A percentile compares a stretch with the other conserved stretches of the same genome.
These are phyloP conservation scores for Zaprionus gabonicus DNA, from an alignment of 1,140 invertebrate genomes.

Conservation along the genomic window DNA sequence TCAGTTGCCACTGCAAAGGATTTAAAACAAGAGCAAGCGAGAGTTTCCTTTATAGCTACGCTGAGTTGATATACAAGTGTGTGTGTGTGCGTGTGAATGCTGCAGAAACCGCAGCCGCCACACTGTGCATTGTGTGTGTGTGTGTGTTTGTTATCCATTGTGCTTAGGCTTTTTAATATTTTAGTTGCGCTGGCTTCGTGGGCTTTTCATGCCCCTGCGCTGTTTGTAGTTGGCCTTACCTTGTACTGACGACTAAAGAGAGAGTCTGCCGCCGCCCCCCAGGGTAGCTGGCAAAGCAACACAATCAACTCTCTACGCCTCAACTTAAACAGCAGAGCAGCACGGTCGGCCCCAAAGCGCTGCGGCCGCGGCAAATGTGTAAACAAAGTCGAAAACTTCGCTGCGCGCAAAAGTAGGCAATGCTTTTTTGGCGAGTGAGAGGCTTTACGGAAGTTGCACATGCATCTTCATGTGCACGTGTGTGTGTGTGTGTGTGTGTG, in stretches of 20 bases:
- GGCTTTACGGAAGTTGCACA: conserved; percentile 1
- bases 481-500: neutral
- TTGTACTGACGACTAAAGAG: conserved; percentile 41
- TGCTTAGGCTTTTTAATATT: conserved; percentile 79
- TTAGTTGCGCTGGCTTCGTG: conserved; percentile 52
- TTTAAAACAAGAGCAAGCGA: neutral
- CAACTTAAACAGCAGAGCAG: conserved; percentile 52
- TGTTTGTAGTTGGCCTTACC: conserved; percentile 48
- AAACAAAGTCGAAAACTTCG: conserved; percentile 61
- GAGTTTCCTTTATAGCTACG: conserved; percentile 4
- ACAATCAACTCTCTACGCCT: conserved; percentile 26
- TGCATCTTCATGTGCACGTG: neutral
- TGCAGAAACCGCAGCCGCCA: conserved; percentile 44
- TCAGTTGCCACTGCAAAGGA: neutral
- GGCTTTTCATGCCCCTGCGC: conserved; percentile 33
- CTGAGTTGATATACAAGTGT: neutral
- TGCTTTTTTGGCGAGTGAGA: conserved; percentile 20
- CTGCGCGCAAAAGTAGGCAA: conserved; percentile 65
- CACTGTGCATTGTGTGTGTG: conserved; percentile 48
- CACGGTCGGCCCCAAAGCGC: neutral
- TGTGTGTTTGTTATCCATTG: conserved; percentile 60
- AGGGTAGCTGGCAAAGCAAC: conserved; percentile 23
- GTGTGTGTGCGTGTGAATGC: conserved; percentile 6
- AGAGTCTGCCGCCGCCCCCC: neutral
- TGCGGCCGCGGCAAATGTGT: conserved; percentile 22